Base-by-base conservation (phyloP, 1,140 invertebrate genomes). In the Glossosoma conforme region DNA sequence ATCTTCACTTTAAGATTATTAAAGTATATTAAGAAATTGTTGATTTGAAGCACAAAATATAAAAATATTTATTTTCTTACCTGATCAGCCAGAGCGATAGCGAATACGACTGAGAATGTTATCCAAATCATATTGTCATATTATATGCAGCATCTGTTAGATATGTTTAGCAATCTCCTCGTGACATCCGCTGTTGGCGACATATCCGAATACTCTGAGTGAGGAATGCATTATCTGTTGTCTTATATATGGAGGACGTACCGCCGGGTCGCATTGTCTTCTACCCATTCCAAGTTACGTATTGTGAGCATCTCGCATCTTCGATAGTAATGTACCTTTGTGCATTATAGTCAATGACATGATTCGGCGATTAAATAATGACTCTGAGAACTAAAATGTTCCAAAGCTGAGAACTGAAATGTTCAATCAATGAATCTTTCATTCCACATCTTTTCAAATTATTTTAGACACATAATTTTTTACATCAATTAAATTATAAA, bases 31-130 rank as follows among this genome's bases (percentile, higher is more conserved):
- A n/a, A n/a, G n/a, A n/a, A n/a, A n/a, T n/a, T n/a, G n/a, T n/a
- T n/a, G n/a, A n/a, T n/a, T n/a, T n/a, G n/a, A 28, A 8, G 6
- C 25, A 28, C 25, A 28, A 8, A n/a, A 28, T 28, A 8, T 8
- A 28, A 8, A 28, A 28, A 28, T 44, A 25, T 44, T 9, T 14
- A 25, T 25, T n/a, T 44, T 15, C 19, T 10, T 48, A 48, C 45
- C 45, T 48, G 37, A 38, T 48, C 45, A 13, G 45, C 33, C n/a
- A 48, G 3, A 1, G 17, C 21, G 6, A 17, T 24, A 21, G 32
- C 32, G 2, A 48, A 11, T 10, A 48, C 13, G n/a, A 48, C 11
- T 24, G 22, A 13, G 11, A 48, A 21, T 48, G 38, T 48, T 3
- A 48, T 3, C 21, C 13, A 35, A 14, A 38, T 13, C 18, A 33